Evolutionary conservation across 2,113 vertebrate genomes (phyloP), one percentile per base, ranked within the genome.

Genomic region (Dryoscopus gambensis): DNA sequence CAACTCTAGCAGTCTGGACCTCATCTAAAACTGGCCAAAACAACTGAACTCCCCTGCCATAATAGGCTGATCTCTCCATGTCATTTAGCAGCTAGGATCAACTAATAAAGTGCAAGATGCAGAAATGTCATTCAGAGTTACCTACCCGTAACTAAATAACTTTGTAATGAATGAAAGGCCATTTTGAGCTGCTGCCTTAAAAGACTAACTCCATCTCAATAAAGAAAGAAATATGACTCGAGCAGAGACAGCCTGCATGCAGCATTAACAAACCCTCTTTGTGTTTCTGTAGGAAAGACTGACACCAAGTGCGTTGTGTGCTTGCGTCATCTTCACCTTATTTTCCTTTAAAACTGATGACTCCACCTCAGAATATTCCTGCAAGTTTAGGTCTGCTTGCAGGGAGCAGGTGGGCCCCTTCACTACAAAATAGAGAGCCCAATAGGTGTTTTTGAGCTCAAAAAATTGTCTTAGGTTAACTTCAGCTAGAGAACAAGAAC

Each of bases 71-170:
- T 74, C 70, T 93, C 64, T 68, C 63, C 67, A 39, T 67, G 62
- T 81, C 70, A 73, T 93, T 95, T 92, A 90, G 56, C 85, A 96
- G 80, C 70, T 74, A 94, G 87, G 56, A 92, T 78, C 95, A 91
- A 90, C 92, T 91, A 83, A 96, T 90, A 92, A 95, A 94, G 67
- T 67, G 44, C 67, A 83, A 85, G 94, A 93, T 87, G 79, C 68
- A 90, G 85, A 88, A 89, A 82, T 89, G 93, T 67, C 94, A 81
- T 94, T 97, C 92, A 83, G 95, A 94, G 83, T 93, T 89, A 96
- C 94, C 79, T 93, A 93, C 15, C 97, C 89, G 2, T 96, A 97
- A 95, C 95, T 96, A 95, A 97, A 92, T 95, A 97, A 96, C 90
- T 96, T 95, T 81, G 70, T 94, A 97, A 97, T 95, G 91, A 95